These are phyloP conservation scores for Halictus ligatus DNA, from an alignment of 2,888 invertebrate genomes.

Conservation along the genomic window DNA sequence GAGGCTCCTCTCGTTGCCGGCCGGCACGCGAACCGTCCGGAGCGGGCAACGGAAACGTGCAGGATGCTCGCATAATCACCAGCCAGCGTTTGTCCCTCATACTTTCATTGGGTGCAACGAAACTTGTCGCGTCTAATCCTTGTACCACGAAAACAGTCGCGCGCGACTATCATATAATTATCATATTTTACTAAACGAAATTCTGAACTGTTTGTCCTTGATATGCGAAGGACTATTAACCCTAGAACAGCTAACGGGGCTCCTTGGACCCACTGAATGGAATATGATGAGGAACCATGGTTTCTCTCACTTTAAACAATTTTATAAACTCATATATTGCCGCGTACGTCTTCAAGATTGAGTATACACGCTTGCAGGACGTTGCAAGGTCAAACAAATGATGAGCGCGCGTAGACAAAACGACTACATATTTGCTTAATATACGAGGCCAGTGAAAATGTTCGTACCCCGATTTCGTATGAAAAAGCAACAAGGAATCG, in stretches of 20 bases:
- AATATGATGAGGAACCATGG: background rate
- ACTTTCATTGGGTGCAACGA: background rate
- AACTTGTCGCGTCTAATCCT: background rate
- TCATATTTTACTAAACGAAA: background rate
- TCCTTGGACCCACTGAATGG: background rate
- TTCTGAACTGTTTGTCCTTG: background rate
- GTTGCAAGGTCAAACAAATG: too few relatives aligned
- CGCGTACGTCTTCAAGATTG: background rate
- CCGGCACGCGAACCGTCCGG: slow-evolving; percentile 50
- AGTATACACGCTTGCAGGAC: background rate
- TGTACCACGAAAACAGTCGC: background rate
- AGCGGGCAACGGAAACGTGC: slow-evolving; percentile 26
- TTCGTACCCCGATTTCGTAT: too few relatives aligned
- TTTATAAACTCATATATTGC: background rate
- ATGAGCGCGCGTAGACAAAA: too few relatives aligned
- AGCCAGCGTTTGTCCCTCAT: background rate
- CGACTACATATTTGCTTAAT: too few relatives aligned
- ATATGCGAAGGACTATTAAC: background rate
- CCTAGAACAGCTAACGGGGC: background rate
- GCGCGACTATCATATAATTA: too few relatives aligned
- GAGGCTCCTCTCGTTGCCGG: slow-evolving; percentile 50
- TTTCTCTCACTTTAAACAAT: background rate
- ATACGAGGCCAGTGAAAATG: too few relatives aligned
- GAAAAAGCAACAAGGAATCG: too few relatives aligned
- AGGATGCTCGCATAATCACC: background rate